Evolutionary conservation across 2,113 vertebrate species (phyloP).

Genomic region (Entelurus aequoreus): DNA sequence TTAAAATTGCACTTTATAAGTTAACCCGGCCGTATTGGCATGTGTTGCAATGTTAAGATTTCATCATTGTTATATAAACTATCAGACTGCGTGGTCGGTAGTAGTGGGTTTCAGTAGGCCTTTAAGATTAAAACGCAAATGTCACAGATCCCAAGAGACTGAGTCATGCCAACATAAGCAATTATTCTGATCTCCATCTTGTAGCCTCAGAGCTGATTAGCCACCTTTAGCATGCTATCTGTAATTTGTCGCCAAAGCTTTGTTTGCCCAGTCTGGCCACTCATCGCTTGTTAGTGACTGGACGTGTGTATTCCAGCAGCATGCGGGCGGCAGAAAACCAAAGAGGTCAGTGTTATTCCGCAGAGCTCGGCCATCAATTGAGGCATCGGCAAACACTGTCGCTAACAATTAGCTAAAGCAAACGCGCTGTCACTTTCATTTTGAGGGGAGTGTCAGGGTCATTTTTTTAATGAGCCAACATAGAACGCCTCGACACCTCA

Average conservation of each 20-base stretch:
- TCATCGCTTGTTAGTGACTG: conserved; percentile 6
- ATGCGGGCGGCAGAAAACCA: not conserved
- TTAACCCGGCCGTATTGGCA: no score
- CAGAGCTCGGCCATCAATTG: conserved; percentile 27
- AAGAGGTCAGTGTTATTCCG: conserved; percentile 9
- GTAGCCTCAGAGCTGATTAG: not conserved
- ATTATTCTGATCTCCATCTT: not conserved
- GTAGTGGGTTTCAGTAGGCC: no score
- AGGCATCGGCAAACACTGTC: conserved; percentile 26
- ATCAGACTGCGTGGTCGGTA: no score
- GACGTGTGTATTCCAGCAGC: not conserved
- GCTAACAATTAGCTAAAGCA: conserved; percentile 43
- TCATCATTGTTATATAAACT: no score
- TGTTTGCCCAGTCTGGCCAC: not conserved
- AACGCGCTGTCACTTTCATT: conserved; percentile 20
- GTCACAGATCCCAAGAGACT: not conserved
- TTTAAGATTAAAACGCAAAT: no score
- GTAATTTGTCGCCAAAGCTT: not conserved
- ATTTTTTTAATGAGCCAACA: conserved; percentile 12
- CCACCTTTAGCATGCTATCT: not conserved
- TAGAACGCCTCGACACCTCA: conserved; percentile 1
- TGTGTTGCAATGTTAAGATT: no score
- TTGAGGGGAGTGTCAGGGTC: conserved; percentile 36
- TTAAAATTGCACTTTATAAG: no score
- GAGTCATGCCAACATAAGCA: not conserved